Evolutionary conservation across 2,888 invertebrate species (phyloP), one percentile per base, ranked within the genome.

Genomic region (Acanthosoma haemorrhoidale): DNA sequence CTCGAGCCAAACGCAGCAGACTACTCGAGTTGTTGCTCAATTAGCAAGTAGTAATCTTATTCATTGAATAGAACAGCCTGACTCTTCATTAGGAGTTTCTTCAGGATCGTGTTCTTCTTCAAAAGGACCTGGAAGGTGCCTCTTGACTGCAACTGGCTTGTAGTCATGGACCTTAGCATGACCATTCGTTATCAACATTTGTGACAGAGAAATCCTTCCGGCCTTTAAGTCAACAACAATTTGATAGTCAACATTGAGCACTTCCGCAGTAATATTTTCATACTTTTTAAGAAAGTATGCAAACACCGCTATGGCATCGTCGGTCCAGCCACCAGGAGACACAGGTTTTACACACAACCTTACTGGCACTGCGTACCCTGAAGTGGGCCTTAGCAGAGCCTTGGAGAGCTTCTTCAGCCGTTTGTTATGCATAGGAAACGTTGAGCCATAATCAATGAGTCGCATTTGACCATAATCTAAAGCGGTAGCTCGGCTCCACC

Each of bases 281-380:
- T 90, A 39, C 87, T 86, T 0, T 86, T 88, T 0, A 87, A 85
- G 8, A 91, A 79, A 71, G 88, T 87, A 18, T 82, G 81, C n/a
- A 76, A 92, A 91, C 76, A 84, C 86, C 1, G 83, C 79, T 73
- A 86, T 85, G 0, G 89, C 88, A 75, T 84, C 83, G 1, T 84
- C 81, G 0, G 88, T 85, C 91, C 91, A 91, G 1, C 79, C 78
- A 9, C 86, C 80, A 59, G 82, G 81, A 3, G n/a, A n/a, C n/a
- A 83, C 80, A 0, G 88, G 86, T 84, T 84, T 0, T 87, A 85
- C 3, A 88, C 77, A 70, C 16, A 76, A 63, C 9, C 36, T 41
- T 31, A 73, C 34, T 18, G 69, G 69, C 9, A 74, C 39, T 21
- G 74, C 74, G 51, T 71, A 74, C 13, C 73, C 74, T 18, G 68